Conservation (phyloP, 1,140 invertebrate species). For the Trichonephila clavata region DNA sequence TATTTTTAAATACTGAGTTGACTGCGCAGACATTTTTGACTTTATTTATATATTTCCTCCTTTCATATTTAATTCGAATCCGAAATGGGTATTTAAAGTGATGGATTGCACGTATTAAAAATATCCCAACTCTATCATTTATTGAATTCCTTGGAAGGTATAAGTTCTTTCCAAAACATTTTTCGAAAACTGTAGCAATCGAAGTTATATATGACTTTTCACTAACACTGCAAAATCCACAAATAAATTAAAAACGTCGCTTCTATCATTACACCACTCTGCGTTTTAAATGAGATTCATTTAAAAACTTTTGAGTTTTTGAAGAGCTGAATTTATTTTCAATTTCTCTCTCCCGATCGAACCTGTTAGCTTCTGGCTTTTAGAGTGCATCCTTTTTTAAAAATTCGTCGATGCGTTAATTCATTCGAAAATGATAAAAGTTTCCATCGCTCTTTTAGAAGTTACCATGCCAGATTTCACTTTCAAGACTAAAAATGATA, state of each 20-base stretch:
- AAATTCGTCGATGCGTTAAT: slow-evolving; percentile 2
- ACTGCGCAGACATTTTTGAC: too few species aligned
- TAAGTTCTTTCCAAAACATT: too few species aligned
- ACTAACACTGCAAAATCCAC: not conserved
- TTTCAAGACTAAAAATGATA: slow-evolving; percentile 66
- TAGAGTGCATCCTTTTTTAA: not conserved
- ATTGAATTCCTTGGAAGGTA: too few species aligned
- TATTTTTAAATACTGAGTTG: too few species aligned
- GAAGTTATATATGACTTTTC: not conserved
- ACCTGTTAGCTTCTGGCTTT: too few species aligned
- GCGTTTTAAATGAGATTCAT: not conserved
- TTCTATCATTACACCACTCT: not conserved
- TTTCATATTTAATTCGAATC: too few species aligned
- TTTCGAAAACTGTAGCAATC: too few species aligned
- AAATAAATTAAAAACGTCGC: not conserved
- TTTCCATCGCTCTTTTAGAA: slow-evolving; percentile 8
- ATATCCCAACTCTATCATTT: too few species aligned
- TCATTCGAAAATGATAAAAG: slow-evolving; percentile 64
- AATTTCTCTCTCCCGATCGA: too few species aligned
- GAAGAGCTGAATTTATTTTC: not conserved
- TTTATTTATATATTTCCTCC: too few species aligned
- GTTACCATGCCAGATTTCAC: not conserved
- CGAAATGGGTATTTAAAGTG: too few species aligned
- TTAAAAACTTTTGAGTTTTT: not conserved
- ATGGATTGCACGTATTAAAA: too few species aligned